A percentile compares a stretch with the other conserved stretches of the same genome.
Conservation (phyloP, 53 echinoderm and acorn worm species). For the Temnopleurus reevesii region DNA sequence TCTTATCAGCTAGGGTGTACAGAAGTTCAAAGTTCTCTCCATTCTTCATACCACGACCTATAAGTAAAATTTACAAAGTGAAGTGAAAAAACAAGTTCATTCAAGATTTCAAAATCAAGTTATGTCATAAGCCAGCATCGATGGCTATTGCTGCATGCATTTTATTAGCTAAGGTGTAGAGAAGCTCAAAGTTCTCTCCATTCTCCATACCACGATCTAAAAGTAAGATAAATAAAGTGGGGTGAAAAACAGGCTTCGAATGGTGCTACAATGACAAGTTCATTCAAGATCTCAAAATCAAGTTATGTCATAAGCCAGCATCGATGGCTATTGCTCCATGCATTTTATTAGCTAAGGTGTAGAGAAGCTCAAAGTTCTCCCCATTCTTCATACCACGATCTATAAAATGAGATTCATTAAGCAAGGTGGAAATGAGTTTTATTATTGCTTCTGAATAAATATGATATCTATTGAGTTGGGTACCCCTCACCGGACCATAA, state of each 20-base stretch:
- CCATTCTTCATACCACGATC: constrained; percentile 96
- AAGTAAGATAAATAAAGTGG: neutral
- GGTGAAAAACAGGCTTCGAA: too few species aligned
- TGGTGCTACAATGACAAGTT: too few species aligned
- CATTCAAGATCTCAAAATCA: too few species aligned
- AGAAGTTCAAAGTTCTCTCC: constrained; percentile 94
- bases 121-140: constrained; percentile 94
- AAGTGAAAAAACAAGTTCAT: too few species aligned
- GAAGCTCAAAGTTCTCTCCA: constrained; percentile 92
- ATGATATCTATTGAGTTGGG: too few species aligned
- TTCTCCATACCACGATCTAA: constrained; percentile 95
- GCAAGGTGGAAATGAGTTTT: too few species aligned
- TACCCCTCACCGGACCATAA: too few species aligned
- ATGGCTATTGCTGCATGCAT: constrained; percentile 95
- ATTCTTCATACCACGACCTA: constrained; percentile 95
- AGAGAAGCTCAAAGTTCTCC: constrained; percentile 92
- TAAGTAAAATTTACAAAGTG: neutral
- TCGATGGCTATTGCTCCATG: constrained; percentile 94
- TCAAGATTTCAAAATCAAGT: too few species aligned
- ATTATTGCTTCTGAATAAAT: too few species aligned
- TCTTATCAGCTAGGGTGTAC: constrained; percentile 80
- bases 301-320: too few species aligned
- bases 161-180: constrained; percentile 82
- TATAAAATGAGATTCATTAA: constrained; percentile 2
- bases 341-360: constrained; percentile 81